Conservation (phyloP, 1,140 invertebrate species). For the Drosophila pachea region DNA sequence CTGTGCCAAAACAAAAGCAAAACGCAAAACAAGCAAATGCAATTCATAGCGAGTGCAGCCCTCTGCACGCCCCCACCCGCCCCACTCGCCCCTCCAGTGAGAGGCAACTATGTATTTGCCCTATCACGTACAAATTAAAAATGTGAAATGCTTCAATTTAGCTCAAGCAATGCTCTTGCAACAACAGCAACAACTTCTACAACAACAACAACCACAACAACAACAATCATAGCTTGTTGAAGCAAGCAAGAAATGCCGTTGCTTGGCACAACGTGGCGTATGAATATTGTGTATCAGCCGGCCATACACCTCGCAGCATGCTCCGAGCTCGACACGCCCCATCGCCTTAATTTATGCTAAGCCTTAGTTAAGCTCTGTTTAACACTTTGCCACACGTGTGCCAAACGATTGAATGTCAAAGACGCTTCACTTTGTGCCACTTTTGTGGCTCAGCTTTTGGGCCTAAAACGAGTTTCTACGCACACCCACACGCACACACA, state of each 20-base stretch:
- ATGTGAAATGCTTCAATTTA: constrained; percentile 76
- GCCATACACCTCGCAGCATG: too few species aligned
- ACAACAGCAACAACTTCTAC: constrained; percentile 36
- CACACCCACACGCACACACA: too few species aligned
- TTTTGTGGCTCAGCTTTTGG: neutral
- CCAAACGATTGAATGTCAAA: neutral
- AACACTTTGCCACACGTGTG: too few species aligned
- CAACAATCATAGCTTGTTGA: neutral
- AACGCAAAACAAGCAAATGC: neutral
- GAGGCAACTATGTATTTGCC: constrained; percentile 66
- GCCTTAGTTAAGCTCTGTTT: too few species aligned
- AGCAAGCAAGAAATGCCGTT: too few species aligned
- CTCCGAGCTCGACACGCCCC: neutral
- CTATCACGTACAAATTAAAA: constrained; percentile 77
- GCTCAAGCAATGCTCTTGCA: constrained; percentile 45
- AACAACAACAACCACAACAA: constrained; percentile 13
- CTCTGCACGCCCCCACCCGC: constrained; percentile 6
- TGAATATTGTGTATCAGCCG: constrained; percentile 19
- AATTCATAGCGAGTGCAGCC: constrained; percentile 19
- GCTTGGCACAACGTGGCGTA: constrained; percentile 36
- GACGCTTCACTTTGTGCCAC: neutral
- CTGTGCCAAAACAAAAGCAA: constrained; percentile 50
- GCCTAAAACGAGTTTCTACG: constrained; percentile 5
- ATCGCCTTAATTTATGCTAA: constrained; percentile 9
- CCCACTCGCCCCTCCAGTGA: constrained; percentile 41